Conservation (phyloP, 2,888 invertebrate genomes). For the Netelia virgata region DNA sequence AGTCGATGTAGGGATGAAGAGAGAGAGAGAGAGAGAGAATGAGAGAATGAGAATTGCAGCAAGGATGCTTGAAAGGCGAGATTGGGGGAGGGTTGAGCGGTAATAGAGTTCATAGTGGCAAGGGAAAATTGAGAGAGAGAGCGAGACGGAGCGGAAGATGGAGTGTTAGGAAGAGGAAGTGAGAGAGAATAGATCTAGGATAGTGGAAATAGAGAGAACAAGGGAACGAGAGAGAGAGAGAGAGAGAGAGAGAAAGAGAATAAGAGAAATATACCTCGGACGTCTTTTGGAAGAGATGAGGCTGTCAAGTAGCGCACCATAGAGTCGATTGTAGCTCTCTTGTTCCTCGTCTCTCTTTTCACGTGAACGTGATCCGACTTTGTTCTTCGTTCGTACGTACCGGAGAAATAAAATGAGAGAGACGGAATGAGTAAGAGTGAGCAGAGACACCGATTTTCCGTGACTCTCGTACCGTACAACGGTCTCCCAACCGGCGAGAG, state of each 20-base stretch:
- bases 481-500: not conserved
- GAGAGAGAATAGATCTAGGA: constrained; percentile 12
- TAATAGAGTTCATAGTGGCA: constrained; percentile 31
- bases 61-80: not conserved
- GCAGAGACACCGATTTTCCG: constrained; percentile 49
- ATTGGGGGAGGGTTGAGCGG: not conserved
- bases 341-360: constrained; percentile 9
- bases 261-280: constrained; percentile 53
- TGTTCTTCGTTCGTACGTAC: constrained; percentile 45
- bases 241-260: constrained; percentile 28
- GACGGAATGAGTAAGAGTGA: not conserved
- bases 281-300: constrained; percentile 64
- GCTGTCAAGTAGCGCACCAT: constrained; percentile 62
- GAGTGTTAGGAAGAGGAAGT: not conserved
- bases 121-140: constrained; percentile 28
- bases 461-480: constrained; percentile 22
- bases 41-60: not conserved
- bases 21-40: too few species aligned
- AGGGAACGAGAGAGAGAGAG: not conserved
- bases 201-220: not conserved
- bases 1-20: too few species aligned
- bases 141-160: not conserved
- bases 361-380: constrained; percentile 69
- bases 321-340: constrained; percentile 62
- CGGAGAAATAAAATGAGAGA: constrained; percentile 41